Evolutionary conservation across 2,113 vertebrate genomes (phyloP), one percentile per base, ranked within the genome.

Genomic region (Gymnogyps californianus): DNA sequence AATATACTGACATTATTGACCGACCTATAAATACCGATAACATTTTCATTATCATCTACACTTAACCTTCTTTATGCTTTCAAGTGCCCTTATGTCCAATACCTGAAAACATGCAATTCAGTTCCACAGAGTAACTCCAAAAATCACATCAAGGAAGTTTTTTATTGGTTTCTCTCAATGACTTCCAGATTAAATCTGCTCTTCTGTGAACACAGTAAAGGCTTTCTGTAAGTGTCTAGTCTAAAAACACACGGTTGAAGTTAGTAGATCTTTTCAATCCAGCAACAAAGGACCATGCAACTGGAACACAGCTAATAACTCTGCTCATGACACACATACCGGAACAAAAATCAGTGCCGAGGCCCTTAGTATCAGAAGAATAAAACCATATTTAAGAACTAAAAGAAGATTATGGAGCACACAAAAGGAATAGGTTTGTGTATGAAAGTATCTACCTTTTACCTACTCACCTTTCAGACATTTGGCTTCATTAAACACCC

Each of bases 161-260:
- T 91, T 97, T 83, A 96, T 90, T 93, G 58, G 61, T 88, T 94
- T 95, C 42, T 77, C 46, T 93, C 93, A 86, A 96, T 92, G 92
- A 85, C 82, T 97, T 95, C 92, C 96, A 97, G 82, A 96, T 69
- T 86, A 93, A 90, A 69, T 74, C 58, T 86, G 54, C 55, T 90
- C 54, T 83, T 88, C 79, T 59, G 70, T 88, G 86, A 91, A 88
- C 49, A 79, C 40, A 76, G 75, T 31, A 88, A 91, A 80, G 54
- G 58, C 26, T 74, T 95, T 94, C 71, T 80, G 2, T 70, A 83
- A 93, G 51, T 15, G 49, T 76, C 65, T 85, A 13, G 6, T 57
- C 65, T 87, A 76, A 93, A 95, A 95, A 83, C 88, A 93, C 84
- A 62, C 24, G 15, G 89, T 58, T 85, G 61, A 94, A 83, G 46